A percentile compares a stretch with the other conserved stretches of the same genome.
Conservation (phyloP, 2,888 invertebrate genomes). For the Neocrepidodera transversa region DNA sequence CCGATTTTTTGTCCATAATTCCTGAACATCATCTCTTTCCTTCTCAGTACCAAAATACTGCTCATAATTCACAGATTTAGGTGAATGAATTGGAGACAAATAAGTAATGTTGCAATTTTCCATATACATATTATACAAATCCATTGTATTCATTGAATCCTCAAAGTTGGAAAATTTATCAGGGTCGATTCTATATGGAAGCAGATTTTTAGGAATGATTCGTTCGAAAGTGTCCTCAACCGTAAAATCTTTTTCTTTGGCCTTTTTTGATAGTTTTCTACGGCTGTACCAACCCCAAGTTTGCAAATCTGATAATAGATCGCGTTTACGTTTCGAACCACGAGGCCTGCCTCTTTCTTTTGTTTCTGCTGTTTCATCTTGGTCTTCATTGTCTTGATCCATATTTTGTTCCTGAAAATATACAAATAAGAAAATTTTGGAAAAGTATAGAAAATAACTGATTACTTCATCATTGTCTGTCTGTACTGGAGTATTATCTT, state of each 20-base stretch:
- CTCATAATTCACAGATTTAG: slow-evolving; percentile 50
- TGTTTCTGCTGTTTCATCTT: slow-evolving; percentile 54
- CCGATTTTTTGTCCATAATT: slow-evolving; percentile 66
- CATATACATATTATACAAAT: slow-evolving; percentile 68
- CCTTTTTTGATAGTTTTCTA: slow-evolving; percentile 64
- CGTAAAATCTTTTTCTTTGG: slow-evolving; percentile 68
- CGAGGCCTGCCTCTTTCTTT: slow-evolving; percentile 50
- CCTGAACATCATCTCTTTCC: slow-evolving; percentile 70
- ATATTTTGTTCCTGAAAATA: slow-evolving; percentile 44
- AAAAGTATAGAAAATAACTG: too few relatives aligned
- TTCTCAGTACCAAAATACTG: slow-evolving; percentile 72
- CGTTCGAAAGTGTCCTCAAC: slow-evolving; percentile 72
- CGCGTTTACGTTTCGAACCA: slow-evolving; percentile 69
- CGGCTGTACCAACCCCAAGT: slow-evolving; percentile 82
- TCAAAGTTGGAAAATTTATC: slow-evolving; percentile 58
- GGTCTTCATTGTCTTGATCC: slow-evolving; percentile 54
- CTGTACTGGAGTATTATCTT: slow-evolving; percentile 55
- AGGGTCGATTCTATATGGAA: slow-evolving; percentile 58
- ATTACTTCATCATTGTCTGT: slow-evolving; percentile 59
- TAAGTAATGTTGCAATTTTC: slow-evolving; percentile 53
- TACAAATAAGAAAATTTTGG: slow-evolving; percentile 2
- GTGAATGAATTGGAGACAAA: slow-evolving; percentile 52
- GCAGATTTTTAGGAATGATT: slow-evolving; percentile 65
- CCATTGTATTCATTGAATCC: slow-evolving; percentile 69
- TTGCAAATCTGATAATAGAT: slow-evolving; percentile 74